phyloP scores from a whole-genome alignment of 2,888 invertebrate genomes.

The Parnassius apollo region DNA sequence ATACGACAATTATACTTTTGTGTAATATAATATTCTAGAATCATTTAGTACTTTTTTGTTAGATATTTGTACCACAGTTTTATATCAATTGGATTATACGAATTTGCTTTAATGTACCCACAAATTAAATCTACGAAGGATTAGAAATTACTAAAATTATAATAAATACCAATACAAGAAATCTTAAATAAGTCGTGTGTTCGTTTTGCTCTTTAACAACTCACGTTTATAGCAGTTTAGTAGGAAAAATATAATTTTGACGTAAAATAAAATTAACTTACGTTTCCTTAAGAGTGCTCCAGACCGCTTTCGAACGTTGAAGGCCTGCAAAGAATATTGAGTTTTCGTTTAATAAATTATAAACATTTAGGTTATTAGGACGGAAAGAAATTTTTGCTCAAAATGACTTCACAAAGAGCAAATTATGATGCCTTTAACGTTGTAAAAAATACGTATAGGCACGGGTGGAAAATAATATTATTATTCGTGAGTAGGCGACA shows the following conservation, averaged over 20 bases:
- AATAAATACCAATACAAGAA: too few relatives aligned
- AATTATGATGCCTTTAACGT: slow-evolving; percentile 16
- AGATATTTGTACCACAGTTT: too few relatives aligned
- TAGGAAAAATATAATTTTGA: slow-evolving; percentile 25
- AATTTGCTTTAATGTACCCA: too few relatives aligned
- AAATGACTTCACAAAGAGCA: slow-evolving; percentile 9
- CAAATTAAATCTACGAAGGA: too few relatives aligned
- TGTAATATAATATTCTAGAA: too few relatives aligned
- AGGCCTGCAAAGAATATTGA: slow-evolving; percentile 42
- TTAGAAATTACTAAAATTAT: too few relatives aligned
- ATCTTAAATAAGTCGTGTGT: too few relatives aligned
- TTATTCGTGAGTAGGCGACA: slow-evolving; percentile 32
- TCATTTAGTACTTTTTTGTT: too few relatives aligned
- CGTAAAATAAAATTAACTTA: slow-evolving; percentile 40
- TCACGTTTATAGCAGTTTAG: slow-evolving; percentile 11
- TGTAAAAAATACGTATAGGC: slow-evolving; percentile 20
- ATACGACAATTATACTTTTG: too few relatives aligned
- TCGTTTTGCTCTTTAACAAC: slow-evolving; percentile 1
- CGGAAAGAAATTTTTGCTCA: slow-evolving; percentile 23
- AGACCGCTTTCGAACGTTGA: slow-evolving; percentile 33
- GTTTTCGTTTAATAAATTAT: slow-evolving; percentile 21
- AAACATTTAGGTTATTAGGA: slow-evolving; percentile 13
- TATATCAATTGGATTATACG: too few relatives aligned
- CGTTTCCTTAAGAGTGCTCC: slow-evolving; percentile 37
- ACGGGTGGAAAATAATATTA: slow-evolving; percentile 45